Evolutionary conservation across 2,797 vertebrate genomes (phyloP).

Genomic region (Parambassis ranga): DNA sequence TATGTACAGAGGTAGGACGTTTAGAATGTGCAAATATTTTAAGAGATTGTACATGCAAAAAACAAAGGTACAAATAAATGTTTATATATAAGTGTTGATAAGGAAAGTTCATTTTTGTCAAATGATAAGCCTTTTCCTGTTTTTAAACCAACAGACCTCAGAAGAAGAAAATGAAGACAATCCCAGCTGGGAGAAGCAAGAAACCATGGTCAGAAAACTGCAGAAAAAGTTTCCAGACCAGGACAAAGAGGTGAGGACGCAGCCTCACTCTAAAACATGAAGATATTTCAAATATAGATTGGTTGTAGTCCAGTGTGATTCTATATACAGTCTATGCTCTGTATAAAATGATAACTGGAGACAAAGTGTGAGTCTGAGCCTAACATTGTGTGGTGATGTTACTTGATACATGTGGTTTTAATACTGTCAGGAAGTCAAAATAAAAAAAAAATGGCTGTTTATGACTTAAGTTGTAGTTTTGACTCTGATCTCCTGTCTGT

Average conservation of each 20-base stretch:
- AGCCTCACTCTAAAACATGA: neutral
- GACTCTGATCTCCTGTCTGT: conserved; percentile 2
- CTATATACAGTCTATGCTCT: neutral
- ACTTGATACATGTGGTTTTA: no score
- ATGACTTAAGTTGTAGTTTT: neutral
- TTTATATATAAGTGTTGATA: no score
- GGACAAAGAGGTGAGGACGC: conserved; percentile 86
- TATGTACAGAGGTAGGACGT: no score
- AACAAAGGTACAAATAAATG: no score
- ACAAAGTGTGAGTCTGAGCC: no score
- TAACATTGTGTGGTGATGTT: neutral
- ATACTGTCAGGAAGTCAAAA: no score
- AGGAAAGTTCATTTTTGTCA: no score
- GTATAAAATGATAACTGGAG: neutral
- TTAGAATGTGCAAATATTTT: no score
- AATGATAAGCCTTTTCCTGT: neutral
- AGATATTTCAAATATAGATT: neutral
- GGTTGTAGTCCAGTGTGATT: neutral
- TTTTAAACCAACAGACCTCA: conserved; percentile 60
- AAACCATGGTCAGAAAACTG: conserved; percentile 86
- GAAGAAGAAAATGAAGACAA: conserved; percentile 54
- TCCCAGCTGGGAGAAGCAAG: conserved; percentile 84
- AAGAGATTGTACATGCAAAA: no score
- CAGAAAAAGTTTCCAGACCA: conserved; percentile 88
- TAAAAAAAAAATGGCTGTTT: neutral